phyloP scores from a whole-genome alignment of 1,140 invertebrate species.

The Drosophila obscura region DNA sequence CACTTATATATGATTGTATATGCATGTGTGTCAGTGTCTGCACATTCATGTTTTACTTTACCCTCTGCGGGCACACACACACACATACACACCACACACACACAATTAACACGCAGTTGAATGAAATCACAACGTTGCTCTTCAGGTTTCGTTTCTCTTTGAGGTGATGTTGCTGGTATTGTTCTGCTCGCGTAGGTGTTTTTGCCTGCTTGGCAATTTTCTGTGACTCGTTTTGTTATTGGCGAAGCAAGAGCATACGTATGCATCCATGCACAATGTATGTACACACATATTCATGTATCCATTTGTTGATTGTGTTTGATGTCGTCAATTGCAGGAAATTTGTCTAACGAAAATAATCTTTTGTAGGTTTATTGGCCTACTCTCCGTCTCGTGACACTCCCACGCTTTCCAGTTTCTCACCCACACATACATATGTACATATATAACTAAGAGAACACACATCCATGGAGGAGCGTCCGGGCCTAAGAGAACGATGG shows the following conservation, averaged over 20 bases:
- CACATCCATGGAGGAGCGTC: too few relatives aligned
- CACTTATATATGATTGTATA: too few relatives aligned
- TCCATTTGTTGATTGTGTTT: constrained; percentile 5
- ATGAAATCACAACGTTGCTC: background rate
- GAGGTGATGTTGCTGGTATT: too few relatives aligned
- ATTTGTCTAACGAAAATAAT: too few relatives aligned
- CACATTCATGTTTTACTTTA: constrained; percentile 1
- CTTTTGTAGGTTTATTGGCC: too few relatives aligned
- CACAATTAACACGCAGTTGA: constrained; percentile 4
- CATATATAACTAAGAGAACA: too few relatives aligned
- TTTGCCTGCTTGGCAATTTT: constrained; percentile 2
- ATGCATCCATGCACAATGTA: constrained; percentile 21
- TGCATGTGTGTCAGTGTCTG: background rate
- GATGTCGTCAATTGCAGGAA: too few relatives aligned
- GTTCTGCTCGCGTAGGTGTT: background rate
- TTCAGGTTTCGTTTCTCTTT: background rate
- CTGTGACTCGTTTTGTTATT: background rate
- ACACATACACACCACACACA: constrained; percentile 1
- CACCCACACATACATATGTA: too few relatives aligned
- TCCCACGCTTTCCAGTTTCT: too few relatives aligned
- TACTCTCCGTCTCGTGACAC: too few relatives aligned
- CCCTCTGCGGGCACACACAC: constrained; percentile 1
- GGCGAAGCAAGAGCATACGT: constrained; percentile 12
- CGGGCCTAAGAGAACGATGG: constrained; percentile 12
- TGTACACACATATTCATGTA: constrained; percentile 25